A percentile compares a stretch with the other conserved stretches of the same genome.
Evolutionary conservation across 2,797 vertebrate genomes (phyloP).

Genomic region (Apogon hyalosoma): DNA sequence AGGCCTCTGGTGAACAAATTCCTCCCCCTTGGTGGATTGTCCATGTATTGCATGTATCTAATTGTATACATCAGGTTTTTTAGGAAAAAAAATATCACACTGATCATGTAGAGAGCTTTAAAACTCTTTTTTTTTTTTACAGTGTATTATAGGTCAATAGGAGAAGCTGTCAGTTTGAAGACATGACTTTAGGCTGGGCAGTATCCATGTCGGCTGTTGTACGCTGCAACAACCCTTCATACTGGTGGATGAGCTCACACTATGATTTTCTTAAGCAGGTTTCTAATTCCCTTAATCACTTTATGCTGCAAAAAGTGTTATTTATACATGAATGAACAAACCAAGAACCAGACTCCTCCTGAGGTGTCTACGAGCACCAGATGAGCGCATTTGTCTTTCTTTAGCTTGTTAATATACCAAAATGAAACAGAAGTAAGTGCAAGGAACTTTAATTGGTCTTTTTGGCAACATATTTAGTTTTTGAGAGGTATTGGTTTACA

Average conservation of each 20-base stretch:
- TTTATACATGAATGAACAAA: constrained; percentile 38
- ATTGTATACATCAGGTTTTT: too few species aligned
- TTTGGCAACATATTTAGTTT: not conserved
- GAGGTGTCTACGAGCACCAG: constrained; percentile 17
- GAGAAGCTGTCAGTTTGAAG: too few species aligned
- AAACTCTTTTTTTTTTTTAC: too few species aligned
- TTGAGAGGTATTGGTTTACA: not conserved
- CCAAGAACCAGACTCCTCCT: constrained; percentile 18
- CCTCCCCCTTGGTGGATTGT: too few species aligned
- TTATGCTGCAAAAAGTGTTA: constrained; percentile 41
- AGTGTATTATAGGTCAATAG: too few species aligned
- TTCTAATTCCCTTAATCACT: constrained; percentile 48
- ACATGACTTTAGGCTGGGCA: not conserved
- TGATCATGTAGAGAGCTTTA: too few species aligned
- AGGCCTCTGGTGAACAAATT: too few species aligned
- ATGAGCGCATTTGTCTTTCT: constrained; percentile 8
- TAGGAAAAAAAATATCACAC: too few species aligned
- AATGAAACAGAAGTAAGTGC: not conserved
- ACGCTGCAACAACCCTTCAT: constrained; percentile 6
- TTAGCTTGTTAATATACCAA: constrained; percentile 6
- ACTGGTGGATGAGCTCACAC: constrained; percentile 13
- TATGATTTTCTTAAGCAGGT: constrained; percentile 32
- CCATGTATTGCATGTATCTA: too few species aligned
- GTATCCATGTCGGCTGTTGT: constrained; percentile 4
- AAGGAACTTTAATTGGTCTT: not conserved